phyloP scores from a whole-genome alignment of 2,888 invertebrate species.

The Uloborus plumipes region DNA sequence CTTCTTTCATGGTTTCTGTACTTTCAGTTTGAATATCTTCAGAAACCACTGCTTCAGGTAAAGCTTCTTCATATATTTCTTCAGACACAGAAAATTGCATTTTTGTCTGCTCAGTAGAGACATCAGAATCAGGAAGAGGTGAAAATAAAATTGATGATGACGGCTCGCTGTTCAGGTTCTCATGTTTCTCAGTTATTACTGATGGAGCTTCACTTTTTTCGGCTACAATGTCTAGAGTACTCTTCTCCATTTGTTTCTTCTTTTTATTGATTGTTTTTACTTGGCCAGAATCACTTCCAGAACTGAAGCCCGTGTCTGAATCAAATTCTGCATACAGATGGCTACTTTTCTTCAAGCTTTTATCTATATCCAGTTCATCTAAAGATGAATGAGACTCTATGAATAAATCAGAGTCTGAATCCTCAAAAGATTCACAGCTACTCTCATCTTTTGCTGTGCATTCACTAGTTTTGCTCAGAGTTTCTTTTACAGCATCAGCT shows the following conservation, averaged over 20 bases:
- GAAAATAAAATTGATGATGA: too few relatives aligned
- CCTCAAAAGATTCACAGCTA: conserved; percentile 47
- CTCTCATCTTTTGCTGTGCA: conserved; percentile 26
- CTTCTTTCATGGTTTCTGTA: too few relatives aligned
- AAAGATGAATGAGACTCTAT: conserved; percentile 44
- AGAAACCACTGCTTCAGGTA: too few relatives aligned
- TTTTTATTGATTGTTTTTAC: not conserved
- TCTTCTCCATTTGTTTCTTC: conserved; percentile 3
- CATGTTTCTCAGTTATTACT: not conserved
- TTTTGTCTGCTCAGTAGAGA: too few relatives aligned
- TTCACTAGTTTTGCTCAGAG: not conserved
- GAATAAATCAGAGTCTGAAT: conserved; percentile 55
- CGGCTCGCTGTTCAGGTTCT: not conserved
- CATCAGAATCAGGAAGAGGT: too few relatives aligned
- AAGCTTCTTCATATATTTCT: too few relatives aligned
- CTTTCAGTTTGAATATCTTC: too few relatives aligned
- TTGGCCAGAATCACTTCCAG: conserved; percentile 47
- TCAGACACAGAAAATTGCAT: too few relatives aligned
- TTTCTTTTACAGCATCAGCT: not conserved
- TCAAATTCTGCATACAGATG: conserved; percentile 43
- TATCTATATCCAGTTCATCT: conserved; percentile 24
- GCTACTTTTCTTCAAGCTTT: not conserved
- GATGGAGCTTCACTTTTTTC: not conserved
- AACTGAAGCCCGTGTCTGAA: conserved; percentile 58
- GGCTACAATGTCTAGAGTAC: not conserved